phyloP scores from a whole-genome alignment of 2,797 vertebrate genomes.

The Poeciliopsis infans region DNA sequence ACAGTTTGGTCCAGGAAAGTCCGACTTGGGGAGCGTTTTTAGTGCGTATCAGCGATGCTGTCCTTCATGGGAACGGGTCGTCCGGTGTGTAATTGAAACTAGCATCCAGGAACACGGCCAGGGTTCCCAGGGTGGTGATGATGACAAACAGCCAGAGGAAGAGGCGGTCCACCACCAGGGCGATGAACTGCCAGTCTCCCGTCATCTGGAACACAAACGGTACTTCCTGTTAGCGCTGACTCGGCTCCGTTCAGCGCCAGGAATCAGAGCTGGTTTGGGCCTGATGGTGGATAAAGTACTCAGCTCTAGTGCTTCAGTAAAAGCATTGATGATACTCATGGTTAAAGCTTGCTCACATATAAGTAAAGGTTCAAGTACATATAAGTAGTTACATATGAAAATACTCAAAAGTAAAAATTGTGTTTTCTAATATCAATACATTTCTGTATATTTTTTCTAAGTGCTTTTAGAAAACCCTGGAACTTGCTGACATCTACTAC shows the following conservation, averaged over 20 bases:
- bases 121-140: constrained; percentile 82
- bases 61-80: constrained; percentile 76
- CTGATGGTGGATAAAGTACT: background rate
- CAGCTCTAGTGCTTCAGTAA: no score
- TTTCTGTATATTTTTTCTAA: no score
- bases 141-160: constrained; percentile 84
- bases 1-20: constrained; percentile 49
- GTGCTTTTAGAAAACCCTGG: no score
- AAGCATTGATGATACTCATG: no score
- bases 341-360: no score
- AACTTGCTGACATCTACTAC: no score
- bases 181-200: constrained; percentile 85
- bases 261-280: background rate
- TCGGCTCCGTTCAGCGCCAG: constrained; percentile 50
- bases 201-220: constrained; percentile 74
- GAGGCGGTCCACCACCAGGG: constrained; percentile 83
- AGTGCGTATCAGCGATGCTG: background rate
- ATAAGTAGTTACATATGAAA: no score
- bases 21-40: constrained; percentile 12
- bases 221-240: constrained; percentile 33
- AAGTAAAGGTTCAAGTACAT: no score
- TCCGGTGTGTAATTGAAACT: constrained; percentile 85
- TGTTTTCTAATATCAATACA: no score
- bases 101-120: constrained; percentile 85
- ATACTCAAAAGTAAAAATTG: no score